A percentile compares a stretch with the other conserved stretches of the same genome.
phyloP scores from a whole-genome alignment of 1,140 invertebrate genomes.

The Drosophila ohnishii region DNA sequence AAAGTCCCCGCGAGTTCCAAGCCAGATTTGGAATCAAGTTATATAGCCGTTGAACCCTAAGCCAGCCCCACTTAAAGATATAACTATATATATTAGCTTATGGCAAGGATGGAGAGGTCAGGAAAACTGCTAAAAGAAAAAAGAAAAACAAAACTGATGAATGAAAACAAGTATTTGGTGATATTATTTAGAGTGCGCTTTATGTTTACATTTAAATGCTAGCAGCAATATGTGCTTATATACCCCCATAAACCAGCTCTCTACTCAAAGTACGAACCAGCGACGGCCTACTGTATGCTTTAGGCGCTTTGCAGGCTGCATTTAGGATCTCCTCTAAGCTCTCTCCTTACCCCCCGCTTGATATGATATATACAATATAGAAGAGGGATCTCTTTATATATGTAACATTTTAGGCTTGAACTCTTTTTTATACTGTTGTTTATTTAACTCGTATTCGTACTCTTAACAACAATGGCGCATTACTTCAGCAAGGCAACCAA shows the following conservation, averaged over 20 bases:
- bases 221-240: conserved; percentile 51
- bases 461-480: conserved; percentile 49
- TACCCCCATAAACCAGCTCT: conserved; percentile 38
- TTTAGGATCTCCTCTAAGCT: conserved; percentile 28
- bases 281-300: conserved; percentile 1
- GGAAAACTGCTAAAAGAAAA: conserved; percentile 32
- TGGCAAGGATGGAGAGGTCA: conserved; percentile 5
- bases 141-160: conserved; percentile 22
- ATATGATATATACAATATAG: conserved; percentile 18
- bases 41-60: conserved; percentile 52
- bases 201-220: conserved; percentile 55
- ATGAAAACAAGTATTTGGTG: conserved; percentile 70
- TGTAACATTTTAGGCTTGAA: conserved; percentile 48
- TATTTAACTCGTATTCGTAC: conserved; percentile 57
- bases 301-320: conserved; percentile 40
- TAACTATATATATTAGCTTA: conserved; percentile 36
- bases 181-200: conserved; percentile 81
- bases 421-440: conserved; percentile 70
- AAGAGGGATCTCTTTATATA: conserved; percentile 10
- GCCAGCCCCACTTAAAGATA: conserved; percentile 19
- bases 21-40: conserved; percentile 21
- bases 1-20: conserved; percentile 32
- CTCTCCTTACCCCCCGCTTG: conserved; percentile 32
- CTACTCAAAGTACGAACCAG: conserved; percentile 51
- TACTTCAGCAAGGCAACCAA: conserved; percentile 63